Evolutionary conservation across 2,797 vertebrate genomes (phyloP).

Genomic region (Sciurus carolinensis): DNA sequence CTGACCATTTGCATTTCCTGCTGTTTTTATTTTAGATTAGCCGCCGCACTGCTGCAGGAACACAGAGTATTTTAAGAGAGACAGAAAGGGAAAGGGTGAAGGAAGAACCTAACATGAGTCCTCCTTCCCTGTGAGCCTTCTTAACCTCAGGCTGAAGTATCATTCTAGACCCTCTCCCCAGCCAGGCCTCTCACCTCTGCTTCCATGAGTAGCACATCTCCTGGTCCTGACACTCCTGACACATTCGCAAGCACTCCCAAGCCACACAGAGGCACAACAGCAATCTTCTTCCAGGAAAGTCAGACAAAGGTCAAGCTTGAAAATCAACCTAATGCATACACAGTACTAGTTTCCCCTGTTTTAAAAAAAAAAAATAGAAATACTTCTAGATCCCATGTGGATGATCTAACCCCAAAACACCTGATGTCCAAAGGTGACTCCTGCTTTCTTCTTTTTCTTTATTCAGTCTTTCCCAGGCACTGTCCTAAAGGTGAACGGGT

Average conservation of each 20-base stretch:
- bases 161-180: not conserved
- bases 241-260: not conserved
- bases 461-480: not conserved
- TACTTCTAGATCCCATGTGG: not conserved
- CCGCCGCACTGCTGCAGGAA: conserved; percentile 83
- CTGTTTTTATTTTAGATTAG: conserved; percentile 87
- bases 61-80: conserved; percentile 85
- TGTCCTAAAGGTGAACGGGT: not conserved
- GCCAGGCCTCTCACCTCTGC: not conserved
- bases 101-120: conserved; percentile 26
- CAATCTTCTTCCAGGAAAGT: conserved; percentile 8
- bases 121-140: conserved; percentile 28
- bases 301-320: not conserved
- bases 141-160: not conserved
- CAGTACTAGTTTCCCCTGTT: not conserved
- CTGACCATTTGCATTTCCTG: conserved; percentile 87
- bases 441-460: not conserved
- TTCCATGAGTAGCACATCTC: not conserved
- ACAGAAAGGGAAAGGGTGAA: conserved; percentile 72
- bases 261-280: not conserved
- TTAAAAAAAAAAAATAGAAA: not conserved
- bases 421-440: not conserved
- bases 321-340: not conserved
- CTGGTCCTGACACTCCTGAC: not conserved
- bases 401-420: not conserved